phyloP scores from a whole-genome alignment of 30 jellyfish, hydroid and myxozoan species.

The Hydractinia symbiolongicarpus region DNA sequence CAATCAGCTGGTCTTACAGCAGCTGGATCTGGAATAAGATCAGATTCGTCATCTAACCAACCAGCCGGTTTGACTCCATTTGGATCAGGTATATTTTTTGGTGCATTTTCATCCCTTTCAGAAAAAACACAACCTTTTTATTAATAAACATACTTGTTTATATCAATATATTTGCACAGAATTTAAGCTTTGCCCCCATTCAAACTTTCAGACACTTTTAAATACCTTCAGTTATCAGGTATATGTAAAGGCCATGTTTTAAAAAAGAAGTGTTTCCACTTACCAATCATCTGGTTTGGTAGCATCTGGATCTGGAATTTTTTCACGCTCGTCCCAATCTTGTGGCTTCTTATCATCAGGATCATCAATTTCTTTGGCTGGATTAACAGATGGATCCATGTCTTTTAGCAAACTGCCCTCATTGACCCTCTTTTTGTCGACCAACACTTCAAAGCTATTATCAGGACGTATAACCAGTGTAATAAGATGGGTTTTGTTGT shows the following conservation, averaged over 20 bases:
- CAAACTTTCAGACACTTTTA: no score
- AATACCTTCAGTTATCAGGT: no score
- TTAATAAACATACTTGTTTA: not conserved
- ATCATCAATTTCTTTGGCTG: conserved; percentile 84
- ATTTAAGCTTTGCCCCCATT: no score
- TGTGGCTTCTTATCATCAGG: conserved; percentile 92
- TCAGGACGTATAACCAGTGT: conserved; percentile 70
- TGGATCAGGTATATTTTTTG: conserved; percentile 66
- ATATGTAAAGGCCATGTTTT: not conserved
- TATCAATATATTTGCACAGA: not conserved
- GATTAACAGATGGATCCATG: conserved; percentile 94
- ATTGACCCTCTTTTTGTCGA: conserved; percentile 66
- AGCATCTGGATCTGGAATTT: conserved; percentile 74
- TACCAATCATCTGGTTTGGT: conserved; percentile 96
- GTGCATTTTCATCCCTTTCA: conserved; percentile 97
- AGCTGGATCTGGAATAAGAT: conserved; percentile 82
- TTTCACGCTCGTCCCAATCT: conserved; percentile 97
- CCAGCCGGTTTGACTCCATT: conserved; percentile 87
- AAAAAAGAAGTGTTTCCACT: conserved; percentile 13
- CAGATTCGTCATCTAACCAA: conserved; percentile 98
- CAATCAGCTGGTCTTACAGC: conserved; percentile 96
- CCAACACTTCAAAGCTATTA: conserved; percentile 55
- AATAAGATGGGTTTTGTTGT: conserved; percentile 76
- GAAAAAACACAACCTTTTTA: not conserved
- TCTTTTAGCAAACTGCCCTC: conserved; percentile 73